Evolutionary conservation across 2,888 invertebrate genomes (phyloP).

Genomic region (Yponomeuta malinellus): DNA sequence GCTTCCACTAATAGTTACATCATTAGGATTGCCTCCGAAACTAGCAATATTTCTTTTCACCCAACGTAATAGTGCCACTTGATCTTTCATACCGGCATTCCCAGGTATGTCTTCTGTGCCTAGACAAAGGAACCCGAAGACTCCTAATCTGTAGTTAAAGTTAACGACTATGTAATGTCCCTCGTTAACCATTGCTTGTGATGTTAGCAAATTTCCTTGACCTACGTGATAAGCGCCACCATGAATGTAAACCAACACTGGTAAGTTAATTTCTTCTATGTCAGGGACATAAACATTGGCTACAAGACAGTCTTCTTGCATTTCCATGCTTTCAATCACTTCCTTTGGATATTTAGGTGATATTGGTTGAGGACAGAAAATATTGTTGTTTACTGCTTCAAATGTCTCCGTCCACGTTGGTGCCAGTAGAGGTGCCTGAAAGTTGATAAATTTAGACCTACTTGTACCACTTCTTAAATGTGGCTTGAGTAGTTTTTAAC

Average conservation of each 20-base stretch:
- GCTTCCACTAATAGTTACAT: conserved; percentile 43
- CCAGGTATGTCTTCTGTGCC: conserved; percentile 47
- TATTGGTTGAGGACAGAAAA: conserved; percentile 16
- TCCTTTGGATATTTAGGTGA: not conserved
- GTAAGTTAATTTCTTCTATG: conserved; percentile 32
- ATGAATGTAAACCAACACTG: conserved; percentile 58
- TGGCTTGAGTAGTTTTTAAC: too few relatives aligned
- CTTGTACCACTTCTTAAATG: too few relatives aligned
- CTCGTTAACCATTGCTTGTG: conserved; percentile 30
- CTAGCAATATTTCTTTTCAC: conserved; percentile 39
- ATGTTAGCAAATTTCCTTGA: conserved; percentile 32
- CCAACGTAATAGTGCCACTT: conserved; percentile 23
- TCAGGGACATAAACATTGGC: conserved; percentile 48
- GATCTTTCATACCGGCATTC: conserved; percentile 29
- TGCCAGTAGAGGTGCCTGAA: conserved; percentile 17
- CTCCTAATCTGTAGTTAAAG: conserved; percentile 47
- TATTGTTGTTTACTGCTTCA: conserved; percentile 13
- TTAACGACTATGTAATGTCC: conserved; percentile 39
- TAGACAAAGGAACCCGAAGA: conserved; percentile 23
- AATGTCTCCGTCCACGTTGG: conserved; percentile 17
- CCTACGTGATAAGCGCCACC: conserved; percentile 57
- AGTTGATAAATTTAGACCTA: not conserved
- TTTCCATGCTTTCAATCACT: not conserved
- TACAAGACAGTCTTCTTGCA: conserved; percentile 47
- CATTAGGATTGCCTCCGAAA: conserved; percentile 34